A percentile compares a stretch with the other conserved stretches of the same genome.
phyloP scores from a whole-genome alignment of 2,888 invertebrate genomes.

The Drosophila kambysellisi region DNA sequence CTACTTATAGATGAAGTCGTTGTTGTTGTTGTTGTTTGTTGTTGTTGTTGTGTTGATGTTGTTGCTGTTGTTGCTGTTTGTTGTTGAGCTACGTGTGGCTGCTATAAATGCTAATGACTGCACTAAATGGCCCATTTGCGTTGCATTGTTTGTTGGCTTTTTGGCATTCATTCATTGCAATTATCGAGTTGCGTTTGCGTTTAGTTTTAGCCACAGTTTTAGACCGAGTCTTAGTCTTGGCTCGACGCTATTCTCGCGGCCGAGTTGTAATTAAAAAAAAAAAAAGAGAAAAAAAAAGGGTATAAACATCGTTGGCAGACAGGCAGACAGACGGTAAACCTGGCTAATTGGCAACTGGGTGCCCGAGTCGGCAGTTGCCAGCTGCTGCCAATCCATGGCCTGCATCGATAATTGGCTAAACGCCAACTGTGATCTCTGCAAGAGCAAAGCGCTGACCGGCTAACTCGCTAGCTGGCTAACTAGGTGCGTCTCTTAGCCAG shows the following conservation, averaged over 20 bases:
- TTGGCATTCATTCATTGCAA: constrained; percentile 73
- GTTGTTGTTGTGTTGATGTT: constrained; percentile 7
- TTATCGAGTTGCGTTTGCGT: constrained; percentile 40
- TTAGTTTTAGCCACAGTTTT: constrained; percentile 16
- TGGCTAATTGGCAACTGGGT: constrained; percentile 73
- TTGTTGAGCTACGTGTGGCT: constrained; percentile 53
- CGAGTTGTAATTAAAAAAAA: constrained; percentile 64
- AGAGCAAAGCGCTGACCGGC: constrained; percentile 1
- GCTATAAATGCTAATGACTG: constrained; percentile 77
- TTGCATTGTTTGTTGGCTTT: constrained; percentile 63
- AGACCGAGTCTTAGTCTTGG: constrained; percentile 12
- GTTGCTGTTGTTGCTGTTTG: constrained; percentile 1
- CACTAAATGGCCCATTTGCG: constrained; percentile 72
- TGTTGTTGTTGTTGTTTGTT: constrained; percentile 18
- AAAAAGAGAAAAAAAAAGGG: not conserved
- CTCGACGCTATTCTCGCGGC: constrained; percentile 38
- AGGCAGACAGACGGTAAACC: constrained; percentile 11
- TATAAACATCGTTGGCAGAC: not conserved
- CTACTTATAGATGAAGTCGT: constrained; percentile 35
- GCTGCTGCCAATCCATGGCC: constrained; percentile 50
- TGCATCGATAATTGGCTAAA: constrained; percentile 60
- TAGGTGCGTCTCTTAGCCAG: constrained; percentile 13
- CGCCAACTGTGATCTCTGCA: constrained; percentile 9
- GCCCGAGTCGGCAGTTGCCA: constrained; percentile 36
- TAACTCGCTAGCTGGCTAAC: not conserved